phyloP scores from a whole-genome alignment of 1,140 invertebrate species.

The Zelostemma sp. region DNA sequence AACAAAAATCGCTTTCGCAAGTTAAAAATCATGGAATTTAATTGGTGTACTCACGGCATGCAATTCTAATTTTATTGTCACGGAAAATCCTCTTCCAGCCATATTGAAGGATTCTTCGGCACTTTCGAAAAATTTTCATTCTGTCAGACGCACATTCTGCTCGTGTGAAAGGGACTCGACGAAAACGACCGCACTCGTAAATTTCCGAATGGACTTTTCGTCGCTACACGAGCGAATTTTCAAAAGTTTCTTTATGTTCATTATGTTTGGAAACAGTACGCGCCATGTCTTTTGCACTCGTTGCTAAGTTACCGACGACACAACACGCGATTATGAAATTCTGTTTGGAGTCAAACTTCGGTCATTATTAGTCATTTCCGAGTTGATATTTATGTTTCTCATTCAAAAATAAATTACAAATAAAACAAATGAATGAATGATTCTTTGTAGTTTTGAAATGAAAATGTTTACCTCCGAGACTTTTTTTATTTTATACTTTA shows the following conservation, averaged over 20 bases:
- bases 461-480: no score
- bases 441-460: no score
- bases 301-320: slow-evolving; percentile 6
- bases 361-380: no score
- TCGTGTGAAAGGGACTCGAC: background rate
- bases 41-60: slow-evolving; percentile 59
- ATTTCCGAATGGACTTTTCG: background rate
- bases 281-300: background rate
- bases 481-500: slow-evolving; percentile 23
- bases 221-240: background rate
- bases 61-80: slow-evolving; percentile 64
- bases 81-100: slow-evolving; percentile 62
- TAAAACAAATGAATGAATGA: no score
- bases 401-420: no score
- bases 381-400: no score
- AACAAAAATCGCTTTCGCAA: no score
- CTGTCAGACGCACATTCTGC: slow-evolving; percentile 17
- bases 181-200: background rate
- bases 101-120: slow-evolving; percentile 34
- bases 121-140: slow-evolving; percentile 15
- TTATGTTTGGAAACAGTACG: slow-evolving; percentile 1
- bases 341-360: no score
- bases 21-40: background rate
- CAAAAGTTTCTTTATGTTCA: slow-evolving; percentile 1
- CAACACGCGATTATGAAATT: background rate